Conservation (phyloP, 2,797 vertebrate species). For the Crocidura indochinensis region DNA sequence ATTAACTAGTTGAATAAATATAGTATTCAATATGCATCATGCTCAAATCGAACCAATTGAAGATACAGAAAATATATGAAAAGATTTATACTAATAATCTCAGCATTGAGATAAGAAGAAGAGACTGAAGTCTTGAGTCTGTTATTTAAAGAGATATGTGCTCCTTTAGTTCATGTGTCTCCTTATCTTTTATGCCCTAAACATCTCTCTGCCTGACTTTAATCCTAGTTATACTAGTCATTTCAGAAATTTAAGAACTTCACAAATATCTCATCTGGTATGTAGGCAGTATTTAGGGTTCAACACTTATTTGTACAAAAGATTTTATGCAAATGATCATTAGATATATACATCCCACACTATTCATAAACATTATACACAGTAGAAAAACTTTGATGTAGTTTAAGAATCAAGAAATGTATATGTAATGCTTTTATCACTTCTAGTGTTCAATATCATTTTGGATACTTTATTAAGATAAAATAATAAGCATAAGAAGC, state of each 20-base stretch:
- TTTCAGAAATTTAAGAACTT: background rate
- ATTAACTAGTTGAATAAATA: background rate
- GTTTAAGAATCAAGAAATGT: conserved; percentile 51
- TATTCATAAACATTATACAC: background rate
- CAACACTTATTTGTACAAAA: background rate
- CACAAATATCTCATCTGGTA: background rate
- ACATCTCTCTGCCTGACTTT: background rate
- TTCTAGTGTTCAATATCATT: background rate
- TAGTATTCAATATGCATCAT: background rate
- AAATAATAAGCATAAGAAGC: background rate
- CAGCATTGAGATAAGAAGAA: background rate
- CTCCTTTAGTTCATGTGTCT: background rate
- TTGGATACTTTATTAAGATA: background rate
- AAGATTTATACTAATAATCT: background rate
- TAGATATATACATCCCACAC: conserved; percentile 7
- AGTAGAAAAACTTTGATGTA: background rate
- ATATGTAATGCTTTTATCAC: background rate
- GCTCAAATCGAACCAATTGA: background rate
- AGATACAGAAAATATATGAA: background rate
- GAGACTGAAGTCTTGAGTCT: rapidly evolving
- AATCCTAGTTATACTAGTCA: background rate
- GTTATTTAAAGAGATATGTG: rapidly evolving
- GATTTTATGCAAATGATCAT: conserved; percentile 3
- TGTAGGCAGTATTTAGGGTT: background rate
- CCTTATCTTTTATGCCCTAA: background rate